Conservation (phyloP, 2,113 vertebrate species). For the Girardinichthys multiradiatus region DNA sequence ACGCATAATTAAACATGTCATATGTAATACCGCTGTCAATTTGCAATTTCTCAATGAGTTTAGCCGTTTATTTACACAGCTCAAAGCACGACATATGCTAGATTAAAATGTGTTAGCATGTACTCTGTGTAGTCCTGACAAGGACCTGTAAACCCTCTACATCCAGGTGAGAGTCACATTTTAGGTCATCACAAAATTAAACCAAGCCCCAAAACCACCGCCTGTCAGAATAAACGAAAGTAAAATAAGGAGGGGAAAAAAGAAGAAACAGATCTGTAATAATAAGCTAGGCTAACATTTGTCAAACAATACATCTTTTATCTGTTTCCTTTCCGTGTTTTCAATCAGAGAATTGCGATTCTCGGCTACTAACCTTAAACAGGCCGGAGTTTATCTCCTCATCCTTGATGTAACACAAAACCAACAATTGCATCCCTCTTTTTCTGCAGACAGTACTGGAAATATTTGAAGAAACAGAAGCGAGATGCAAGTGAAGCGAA, state of each 20-base stretch:
- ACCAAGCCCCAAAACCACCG: neutral
- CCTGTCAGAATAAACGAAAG: neutral
- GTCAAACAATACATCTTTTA: constrained; percentile 69
- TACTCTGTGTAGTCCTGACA: neutral
- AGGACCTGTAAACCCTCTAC: constrained; percentile 31
- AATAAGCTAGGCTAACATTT: constrained; percentile 68
- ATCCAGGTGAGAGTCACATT: constrained; percentile 4
- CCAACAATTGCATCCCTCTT: constrained; percentile 7
- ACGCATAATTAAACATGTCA: no score
- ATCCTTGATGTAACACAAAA: constrained; percentile 11
- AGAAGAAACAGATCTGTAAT: neutral
- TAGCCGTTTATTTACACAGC: no score
- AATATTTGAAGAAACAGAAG: constrained; percentile 24
- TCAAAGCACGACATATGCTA: no score
- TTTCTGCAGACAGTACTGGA: neutral
- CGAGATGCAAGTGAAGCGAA: constrained; percentile 26
- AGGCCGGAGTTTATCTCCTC: constrained; percentile 5
- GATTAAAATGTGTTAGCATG: no score
- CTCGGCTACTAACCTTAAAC: constrained; percentile 26
- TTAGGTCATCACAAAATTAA: neutral
- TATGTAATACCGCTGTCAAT: no score
- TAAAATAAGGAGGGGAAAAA: neutral
- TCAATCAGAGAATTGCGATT: neutral
- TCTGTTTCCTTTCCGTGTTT: constrained; percentile 49
- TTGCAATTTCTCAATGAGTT: no score